Percentiles rank a stretch among this genome's conserved stretches.
These are phyloP conservation scores for Argyresthia goedartella DNA, from an alignment of 2,888 invertebrate genomes.

Conservation along the genomic window DNA sequence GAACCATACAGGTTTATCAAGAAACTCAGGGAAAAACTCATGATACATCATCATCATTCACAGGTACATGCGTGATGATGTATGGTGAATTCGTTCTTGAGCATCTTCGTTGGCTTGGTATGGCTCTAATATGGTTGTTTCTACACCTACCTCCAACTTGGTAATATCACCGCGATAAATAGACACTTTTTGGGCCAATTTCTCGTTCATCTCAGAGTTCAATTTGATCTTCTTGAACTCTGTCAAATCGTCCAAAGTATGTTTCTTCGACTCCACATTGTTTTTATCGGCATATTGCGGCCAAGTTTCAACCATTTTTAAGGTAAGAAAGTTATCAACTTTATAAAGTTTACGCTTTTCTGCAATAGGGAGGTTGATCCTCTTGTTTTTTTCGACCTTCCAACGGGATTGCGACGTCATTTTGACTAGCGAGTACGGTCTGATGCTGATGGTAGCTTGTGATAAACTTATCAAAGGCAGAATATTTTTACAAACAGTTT, in stretches of 20 bases:
- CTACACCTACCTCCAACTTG: conserved; percentile 71
- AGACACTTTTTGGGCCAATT: conserved; percentile 73
- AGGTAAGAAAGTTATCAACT: conserved; percentile 36
- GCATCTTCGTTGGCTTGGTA: too few relatives aligned
- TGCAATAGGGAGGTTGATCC: conserved; percentile 55
- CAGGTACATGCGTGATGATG: too few relatives aligned
- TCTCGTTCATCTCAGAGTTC: conserved; percentile 40
- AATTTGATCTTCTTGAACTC: conserved; percentile 39
- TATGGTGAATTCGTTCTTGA: too few relatives aligned
- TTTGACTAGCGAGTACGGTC: not conserved
- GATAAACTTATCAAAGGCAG: too few relatives aligned
- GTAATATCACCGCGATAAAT: conserved; percentile 88
- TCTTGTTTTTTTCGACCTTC: conserved; percentile 64
- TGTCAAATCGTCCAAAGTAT: conserved; percentile 36
- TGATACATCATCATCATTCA: too few relatives aligned
- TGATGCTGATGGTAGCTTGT: not conserved
- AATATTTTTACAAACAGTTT: too few relatives aligned
- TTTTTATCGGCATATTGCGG: conserved; percentile 48
- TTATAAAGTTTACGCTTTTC: conserved; percentile 68
- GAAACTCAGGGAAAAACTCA: too few relatives aligned
- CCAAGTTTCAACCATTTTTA: conserved; percentile 71
- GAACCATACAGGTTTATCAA: too few relatives aligned
- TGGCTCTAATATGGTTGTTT: too few relatives aligned
- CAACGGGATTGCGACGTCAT: conserved; percentile 50
- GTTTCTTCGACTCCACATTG: conserved; percentile 41